Evolutionary conservation across 2,888 invertebrate species (phyloP).

Genomic region (Eupsilia transversa): DNA sequence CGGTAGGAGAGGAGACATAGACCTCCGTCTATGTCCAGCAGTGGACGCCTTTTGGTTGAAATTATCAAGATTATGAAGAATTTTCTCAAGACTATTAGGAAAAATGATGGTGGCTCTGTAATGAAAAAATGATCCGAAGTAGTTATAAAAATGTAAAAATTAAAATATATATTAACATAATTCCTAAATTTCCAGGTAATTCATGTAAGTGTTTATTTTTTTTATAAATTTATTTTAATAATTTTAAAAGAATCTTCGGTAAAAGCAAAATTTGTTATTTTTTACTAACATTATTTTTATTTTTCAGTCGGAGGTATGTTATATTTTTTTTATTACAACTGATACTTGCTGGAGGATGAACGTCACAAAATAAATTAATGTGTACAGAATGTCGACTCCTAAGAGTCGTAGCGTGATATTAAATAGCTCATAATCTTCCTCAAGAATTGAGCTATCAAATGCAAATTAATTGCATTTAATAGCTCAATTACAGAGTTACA

Average conservation of each 20-base stretch:
- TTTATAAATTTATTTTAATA: neutral
- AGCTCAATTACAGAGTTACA: too few relatives aligned
- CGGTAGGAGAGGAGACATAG: neutral
- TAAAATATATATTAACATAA: too few relatives aligned
- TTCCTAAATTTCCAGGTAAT: neutral
- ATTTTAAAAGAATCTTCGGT: neutral
- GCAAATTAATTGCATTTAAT: too few relatives aligned
- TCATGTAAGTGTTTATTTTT: neutral
- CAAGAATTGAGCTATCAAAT: too few relatives aligned
- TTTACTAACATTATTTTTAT: neutral
- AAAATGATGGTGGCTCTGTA: neutral
- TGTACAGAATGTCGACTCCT: too few relatives aligned
- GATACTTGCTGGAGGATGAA: too few relatives aligned
- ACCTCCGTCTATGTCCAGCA: neutral
- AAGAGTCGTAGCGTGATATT: too few relatives aligned
- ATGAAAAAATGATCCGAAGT: neutral
- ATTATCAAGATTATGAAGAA: neutral
- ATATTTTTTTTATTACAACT: neutral
- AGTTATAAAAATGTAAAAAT: neutral
- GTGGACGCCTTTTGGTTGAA: neutral
- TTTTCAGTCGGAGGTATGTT: conserved; percentile 12
- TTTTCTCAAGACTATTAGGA: neutral
- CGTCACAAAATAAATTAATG: too few relatives aligned
- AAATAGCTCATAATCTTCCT: too few relatives aligned
- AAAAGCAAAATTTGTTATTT: neutral